Percentiles rank a stretch among this genome's conserved stretches.
These are phyloP conservation scores for Ariolimax columbianus DNA, from an alignment of 2,888 invertebrate genomes.

Conservation along the genomic window DNA sequence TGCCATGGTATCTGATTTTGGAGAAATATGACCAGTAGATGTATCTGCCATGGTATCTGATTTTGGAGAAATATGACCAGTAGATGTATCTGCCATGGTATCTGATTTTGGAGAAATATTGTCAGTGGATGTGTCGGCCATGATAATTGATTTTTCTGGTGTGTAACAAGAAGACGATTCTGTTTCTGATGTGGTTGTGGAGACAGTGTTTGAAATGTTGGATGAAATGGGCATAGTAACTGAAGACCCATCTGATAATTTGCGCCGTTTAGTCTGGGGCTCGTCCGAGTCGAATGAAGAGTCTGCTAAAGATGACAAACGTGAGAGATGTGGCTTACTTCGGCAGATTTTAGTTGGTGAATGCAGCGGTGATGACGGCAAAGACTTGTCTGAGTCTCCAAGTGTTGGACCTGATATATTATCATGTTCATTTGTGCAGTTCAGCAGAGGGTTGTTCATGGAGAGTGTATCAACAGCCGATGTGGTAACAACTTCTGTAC, in stretches of 20 bases:
- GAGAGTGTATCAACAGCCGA: conserved; percentile 5
- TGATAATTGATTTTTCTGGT: not conserved
- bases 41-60: not conserved
- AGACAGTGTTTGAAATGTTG: not conserved
- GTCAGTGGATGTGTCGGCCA: not conserved
- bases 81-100: not conserved
- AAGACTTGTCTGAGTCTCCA: conserved; percentile 9
- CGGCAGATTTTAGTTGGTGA: not conserved
- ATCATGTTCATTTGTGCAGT: conserved; percentile 1
- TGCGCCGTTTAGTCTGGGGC: conserved; percentile 25
- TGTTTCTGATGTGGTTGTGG: not conserved
- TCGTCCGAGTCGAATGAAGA: conserved; percentile 29
- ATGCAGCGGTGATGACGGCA: not conserved
- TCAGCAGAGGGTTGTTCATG: not conserved
- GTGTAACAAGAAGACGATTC: not conserved
- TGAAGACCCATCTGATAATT: not conserved
- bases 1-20: not conserved
- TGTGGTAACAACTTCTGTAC: conserved; percentile 3
- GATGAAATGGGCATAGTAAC: not conserved
- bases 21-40: not conserved
- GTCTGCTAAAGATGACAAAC: not conserved
- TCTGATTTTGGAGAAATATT: not conserved
- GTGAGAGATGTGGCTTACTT: no score
- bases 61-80: not conserved
- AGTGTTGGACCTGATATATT: conserved; percentile 25